A percentile compares a stretch with the other conserved stretches of the same genome.
Conservation (phyloP, 1,140 invertebrate species). For the Bradysia coprophila region DNA sequence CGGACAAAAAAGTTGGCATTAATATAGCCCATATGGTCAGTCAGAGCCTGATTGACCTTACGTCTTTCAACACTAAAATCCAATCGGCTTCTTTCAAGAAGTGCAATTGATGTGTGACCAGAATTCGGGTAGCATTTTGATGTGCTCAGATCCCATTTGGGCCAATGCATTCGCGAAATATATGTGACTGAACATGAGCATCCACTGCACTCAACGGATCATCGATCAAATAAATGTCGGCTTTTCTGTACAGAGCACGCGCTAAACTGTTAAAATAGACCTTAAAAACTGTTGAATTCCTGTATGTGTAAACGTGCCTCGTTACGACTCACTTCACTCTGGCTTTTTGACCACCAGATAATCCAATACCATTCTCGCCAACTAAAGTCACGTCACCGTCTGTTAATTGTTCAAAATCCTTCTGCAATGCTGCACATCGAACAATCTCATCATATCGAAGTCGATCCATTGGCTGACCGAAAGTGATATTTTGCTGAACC, state of each 20-base stretch:
- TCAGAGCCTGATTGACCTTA: no score
- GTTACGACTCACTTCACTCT: slow-evolving; percentile 8
- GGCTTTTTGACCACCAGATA: slow-evolving; percentile 36
- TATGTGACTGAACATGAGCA: slow-evolving; percentile 55
- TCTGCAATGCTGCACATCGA: slow-evolving; percentile 15
- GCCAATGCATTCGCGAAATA: slow-evolving; percentile 47
- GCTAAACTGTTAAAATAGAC: slow-evolving; percentile 8
- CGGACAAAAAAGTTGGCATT: neutral
- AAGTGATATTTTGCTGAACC: slow-evolving; percentile 34
- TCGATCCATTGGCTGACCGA: slow-evolving; percentile 22
- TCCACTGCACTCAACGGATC: slow-evolving; percentile 72
- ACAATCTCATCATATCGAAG: slow-evolving; percentile 1
- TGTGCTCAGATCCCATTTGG: slow-evolving; percentile 21
- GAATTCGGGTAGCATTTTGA: slow-evolving; percentile 33
- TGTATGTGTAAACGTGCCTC: neutral
- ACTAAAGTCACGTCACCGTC: slow-evolving; percentile 35
- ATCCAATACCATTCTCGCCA: slow-evolving; percentile 32
- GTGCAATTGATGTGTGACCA: slow-evolving; percentile 65
- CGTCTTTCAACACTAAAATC: slow-evolving; percentile 46
- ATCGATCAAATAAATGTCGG: slow-evolving; percentile 62
- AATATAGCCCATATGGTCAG: no score
- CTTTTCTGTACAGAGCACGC: slow-evolving; percentile 29
- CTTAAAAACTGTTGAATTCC: neutral
- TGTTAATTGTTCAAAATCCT: slow-evolving; percentile 27
- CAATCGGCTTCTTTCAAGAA: slow-evolving; percentile 45